Evolutionary conservation across 2,113 vertebrate species (phyloP).

Genomic region (Cariama cristata): DNA sequence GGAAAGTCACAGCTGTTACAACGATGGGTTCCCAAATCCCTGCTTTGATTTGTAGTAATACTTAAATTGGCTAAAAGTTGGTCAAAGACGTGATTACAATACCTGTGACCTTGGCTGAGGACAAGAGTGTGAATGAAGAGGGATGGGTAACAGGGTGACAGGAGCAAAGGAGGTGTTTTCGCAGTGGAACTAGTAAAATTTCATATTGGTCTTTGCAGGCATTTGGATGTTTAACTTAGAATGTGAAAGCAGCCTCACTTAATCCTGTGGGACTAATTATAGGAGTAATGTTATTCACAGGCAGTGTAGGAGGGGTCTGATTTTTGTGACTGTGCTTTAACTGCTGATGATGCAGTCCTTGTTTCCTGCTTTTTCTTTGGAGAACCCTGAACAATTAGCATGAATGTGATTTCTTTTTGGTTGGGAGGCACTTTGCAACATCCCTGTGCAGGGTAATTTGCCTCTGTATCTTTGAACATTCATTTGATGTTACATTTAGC

Average conservation of each 20-base stretch:
- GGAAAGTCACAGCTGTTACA: neutral
- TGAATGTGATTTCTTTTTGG: neutral
- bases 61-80: neutral
- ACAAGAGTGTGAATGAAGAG: neutral
- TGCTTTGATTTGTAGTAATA: neutral
- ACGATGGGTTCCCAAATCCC: neutral
- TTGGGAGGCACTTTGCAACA: neutral
- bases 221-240: neutral
- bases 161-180: neutral
- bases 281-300: neutral
- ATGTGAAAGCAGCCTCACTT: neutral
- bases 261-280: neutral
- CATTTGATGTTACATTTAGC: neutral
- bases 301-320: neutral
- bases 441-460: neutral
- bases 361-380: neutral
- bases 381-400: neutral
- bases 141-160: neutral
- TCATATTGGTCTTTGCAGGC: neutral
- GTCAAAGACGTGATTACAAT: neutral
- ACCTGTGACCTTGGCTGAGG: neutral
- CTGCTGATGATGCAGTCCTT: neutral
- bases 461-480: neutral
- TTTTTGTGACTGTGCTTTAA: neutral
- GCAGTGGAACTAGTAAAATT: neutral